Conservation (phyloP, 2,797 vertebrate species). For the Todus mexicanus region DNA sequence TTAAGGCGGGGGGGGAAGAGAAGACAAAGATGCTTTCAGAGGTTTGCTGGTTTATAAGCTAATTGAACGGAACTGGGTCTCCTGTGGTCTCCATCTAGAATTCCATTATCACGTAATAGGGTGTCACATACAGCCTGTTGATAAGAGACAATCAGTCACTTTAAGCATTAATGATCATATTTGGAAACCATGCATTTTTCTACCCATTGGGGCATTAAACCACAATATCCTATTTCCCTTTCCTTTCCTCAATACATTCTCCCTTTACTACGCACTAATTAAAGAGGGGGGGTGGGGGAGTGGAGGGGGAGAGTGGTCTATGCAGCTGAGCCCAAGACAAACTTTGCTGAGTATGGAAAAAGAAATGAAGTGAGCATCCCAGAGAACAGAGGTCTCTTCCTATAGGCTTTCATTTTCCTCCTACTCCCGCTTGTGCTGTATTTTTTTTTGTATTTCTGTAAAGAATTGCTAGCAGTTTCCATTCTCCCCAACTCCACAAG, state of each 20-base stretch:
- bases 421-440: background rate
- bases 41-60: constrained; percentile 35
- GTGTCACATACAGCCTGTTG: constrained; percentile 28
- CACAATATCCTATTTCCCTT: background rate
- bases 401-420: background rate
- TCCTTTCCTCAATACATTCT: background rate
- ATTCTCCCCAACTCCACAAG: background rate
- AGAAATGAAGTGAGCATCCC: constrained; percentile 22
- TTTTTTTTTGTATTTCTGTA: background rate
- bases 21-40: constrained; percentile 36
- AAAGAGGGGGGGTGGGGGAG: background rate
- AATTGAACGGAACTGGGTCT: constrained; percentile 52
- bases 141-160: constrained; percentile 55
- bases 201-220: constrained; percentile 40
- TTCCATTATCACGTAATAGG: constrained; percentile 60
- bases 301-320: background rate
- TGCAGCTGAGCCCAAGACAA: background rate
- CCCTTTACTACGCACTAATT: constrained; percentile 17
- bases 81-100: constrained; percentile 19
- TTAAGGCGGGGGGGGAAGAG: background rate
- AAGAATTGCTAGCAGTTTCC: constrained; percentile 26
- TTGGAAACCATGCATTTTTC: constrained; percentile 28
- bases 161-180: constrained; percentile 49
- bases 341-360: constrained; percentile 43
- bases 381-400: constrained; percentile 4